These are phyloP conservation scores for Drosophila histrio DNA, from an alignment of 2,888 invertebrate genomes.

Conservation along the genomic window DNA sequence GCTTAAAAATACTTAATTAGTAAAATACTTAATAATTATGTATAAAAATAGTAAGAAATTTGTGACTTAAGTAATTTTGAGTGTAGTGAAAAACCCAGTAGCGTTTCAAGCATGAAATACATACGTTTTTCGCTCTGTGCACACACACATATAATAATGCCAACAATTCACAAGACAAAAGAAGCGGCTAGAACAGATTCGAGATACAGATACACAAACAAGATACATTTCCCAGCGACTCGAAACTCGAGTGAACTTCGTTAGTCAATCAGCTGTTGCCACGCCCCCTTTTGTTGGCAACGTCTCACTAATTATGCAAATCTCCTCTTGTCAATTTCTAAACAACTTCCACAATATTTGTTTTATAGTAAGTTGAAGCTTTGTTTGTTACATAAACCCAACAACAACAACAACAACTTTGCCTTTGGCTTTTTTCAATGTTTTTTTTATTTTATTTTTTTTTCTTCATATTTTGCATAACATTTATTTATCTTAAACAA, in stretches of 20 bases:
- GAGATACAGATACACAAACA: conserved; percentile 10
- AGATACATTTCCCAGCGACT: neutral
- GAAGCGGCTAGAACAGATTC: conserved; percentile 3
- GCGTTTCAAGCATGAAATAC: no score
- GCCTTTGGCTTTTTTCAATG: conserved; percentile 28
- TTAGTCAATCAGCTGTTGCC: conserved; percentile 18
- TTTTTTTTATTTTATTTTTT: conserved; percentile 7
- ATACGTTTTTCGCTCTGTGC: no score
- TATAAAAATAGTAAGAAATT: no score
- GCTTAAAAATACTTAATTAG: no score
- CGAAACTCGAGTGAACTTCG: neutral
- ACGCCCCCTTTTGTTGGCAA: conserved; percentile 56
- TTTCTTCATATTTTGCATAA: conserved; percentile 42
- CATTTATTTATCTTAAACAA: conserved; percentile 60
- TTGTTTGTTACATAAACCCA: conserved; percentile 53
- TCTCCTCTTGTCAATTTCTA: conserved; percentile 56
- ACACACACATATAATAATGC: no score
- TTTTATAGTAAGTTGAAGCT: conserved; percentile 24
- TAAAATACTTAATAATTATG: no score
- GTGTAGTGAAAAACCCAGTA: no score
- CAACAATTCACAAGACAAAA: conserved; percentile 21
- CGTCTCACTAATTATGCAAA: conserved; percentile 68
- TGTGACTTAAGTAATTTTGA: no score
- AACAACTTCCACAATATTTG: conserved; percentile 49
- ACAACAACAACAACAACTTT: conserved; percentile 30